Evolutionary conservation across 2,113 vertebrate genomes (phyloP), one percentile per base, ranked within the genome.

Genomic region (Phocoena phocoena): DNA sequence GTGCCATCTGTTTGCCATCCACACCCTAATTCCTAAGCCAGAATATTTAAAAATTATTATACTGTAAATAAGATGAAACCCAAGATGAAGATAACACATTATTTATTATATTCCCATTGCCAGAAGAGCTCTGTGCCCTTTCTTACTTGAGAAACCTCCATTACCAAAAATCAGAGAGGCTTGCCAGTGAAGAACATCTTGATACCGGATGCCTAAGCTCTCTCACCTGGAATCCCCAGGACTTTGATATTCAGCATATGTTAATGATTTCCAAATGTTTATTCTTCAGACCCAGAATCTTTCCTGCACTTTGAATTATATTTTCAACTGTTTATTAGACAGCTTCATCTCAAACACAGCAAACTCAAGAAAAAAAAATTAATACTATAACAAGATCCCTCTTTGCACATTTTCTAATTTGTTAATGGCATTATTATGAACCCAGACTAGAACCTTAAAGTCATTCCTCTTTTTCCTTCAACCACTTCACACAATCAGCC

Each of bases 11-110:
- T 82, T 85, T 88, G 58, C 62, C 31, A 92, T 31, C 14, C 28
- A 89, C 13, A 90, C 0, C n/a, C 76, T 73, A 68, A 3, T 38
- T 80, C 65, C 44, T 33, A 65, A 77, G 53, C 18, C 63, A 85
- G 15, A 92, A 88, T 60, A 55, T 21, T 21, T 88, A 88, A 95
- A 63, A 95, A 88, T 81, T n/a, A 95, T 80, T 92, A 76, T 81
- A 77, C 26, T 94, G 0, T 47, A 88, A 96, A 71, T 65, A 85
- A 62, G 65, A 71, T 83, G 38, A 38, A 67, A 47, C 21, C 55
- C 6, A 74, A 60, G 44, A 65, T 44, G 65, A 90, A 73, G 15
- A 80, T 65, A 96, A 68, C 7, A n/a, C 10, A 58, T 65, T 74
- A 36, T 33, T 28, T 94, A 47, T 76, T 4, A 63, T n/a, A 77